Conservation (phyloP, 2,113 vertebrate genomes). For the Chlamydotis undulata region DNA sequence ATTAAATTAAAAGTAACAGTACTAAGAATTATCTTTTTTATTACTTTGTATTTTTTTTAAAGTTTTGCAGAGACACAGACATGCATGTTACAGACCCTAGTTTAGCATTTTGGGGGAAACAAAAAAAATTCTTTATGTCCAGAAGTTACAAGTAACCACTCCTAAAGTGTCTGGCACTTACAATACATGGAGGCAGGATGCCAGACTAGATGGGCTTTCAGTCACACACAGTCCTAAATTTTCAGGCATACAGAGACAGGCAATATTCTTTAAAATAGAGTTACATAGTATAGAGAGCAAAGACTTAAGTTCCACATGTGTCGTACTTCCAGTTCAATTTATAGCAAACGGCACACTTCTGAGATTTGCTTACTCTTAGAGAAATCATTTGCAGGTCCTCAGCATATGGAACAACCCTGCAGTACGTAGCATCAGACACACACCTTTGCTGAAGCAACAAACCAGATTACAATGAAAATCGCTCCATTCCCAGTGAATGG, state of each 20-base stretch:
- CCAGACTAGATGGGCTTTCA: neutral
- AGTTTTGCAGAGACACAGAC: neutral
- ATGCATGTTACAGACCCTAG: neutral
- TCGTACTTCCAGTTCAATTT: neutral
- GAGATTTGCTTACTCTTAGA: neutral
- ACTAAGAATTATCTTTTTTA: neutral
- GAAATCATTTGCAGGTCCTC: neutral
- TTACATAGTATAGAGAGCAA: neutral
- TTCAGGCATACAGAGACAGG: neutral
- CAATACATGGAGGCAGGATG: neutral
- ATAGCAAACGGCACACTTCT: neutral
- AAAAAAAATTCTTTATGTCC: neutral
- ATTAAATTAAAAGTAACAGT: neutral
- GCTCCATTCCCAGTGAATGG: neutral
- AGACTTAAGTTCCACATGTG: neutral
- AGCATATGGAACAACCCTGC: neutral
- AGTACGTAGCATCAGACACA: neutral
- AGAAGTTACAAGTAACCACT: neutral
- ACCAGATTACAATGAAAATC: neutral
- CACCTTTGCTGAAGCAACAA: neutral
- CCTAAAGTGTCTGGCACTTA: neutral
- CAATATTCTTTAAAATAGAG: neutral
- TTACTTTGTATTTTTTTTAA: neutral
- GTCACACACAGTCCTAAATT: neutral
- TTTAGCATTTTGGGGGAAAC: neutral